Conservation (phyloP, 2,113 vertebrate genomes). For the Anarrhichthys ocellatus region DNA sequence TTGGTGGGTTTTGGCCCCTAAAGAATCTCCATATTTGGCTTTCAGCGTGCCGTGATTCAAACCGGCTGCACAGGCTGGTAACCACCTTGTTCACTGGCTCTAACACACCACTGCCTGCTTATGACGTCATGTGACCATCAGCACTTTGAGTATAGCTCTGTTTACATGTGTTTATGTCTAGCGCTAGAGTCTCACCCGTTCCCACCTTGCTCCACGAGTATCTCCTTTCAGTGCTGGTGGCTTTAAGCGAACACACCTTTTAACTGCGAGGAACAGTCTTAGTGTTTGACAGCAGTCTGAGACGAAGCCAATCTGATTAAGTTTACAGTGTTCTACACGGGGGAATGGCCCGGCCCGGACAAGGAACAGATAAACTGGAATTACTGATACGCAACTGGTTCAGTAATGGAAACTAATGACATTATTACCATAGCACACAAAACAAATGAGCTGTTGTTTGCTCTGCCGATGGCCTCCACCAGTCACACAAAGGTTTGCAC, state of each 20-base stretch:
- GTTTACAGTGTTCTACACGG: constrained; percentile 3
- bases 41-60: constrained; percentile 11
- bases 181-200: not conserved
- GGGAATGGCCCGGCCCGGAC: constrained; percentile 3
- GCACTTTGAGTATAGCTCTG: not conserved
- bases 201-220: not conserved
- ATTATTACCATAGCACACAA: constrained; percentile 48
- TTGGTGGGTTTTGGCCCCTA: not conserved
- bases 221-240: not conserved
- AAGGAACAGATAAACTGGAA: constrained; percentile 9
- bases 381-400: constrained; percentile 22
- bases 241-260: constrained; percentile 4
- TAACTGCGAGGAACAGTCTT: not conserved
- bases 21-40: not conserved
- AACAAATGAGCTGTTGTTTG: constrained; percentile 17
- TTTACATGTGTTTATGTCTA: not conserved
- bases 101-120: not conserved
- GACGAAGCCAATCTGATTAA: constrained; percentile 11
- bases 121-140: constrained; percentile 22
- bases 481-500: too few relatives aligned
- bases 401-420: constrained; percentile 27
- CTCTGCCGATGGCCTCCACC: too few relatives aligned
- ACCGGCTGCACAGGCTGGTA: constrained; percentile 4
- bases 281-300: not conserved
- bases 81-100: constrained; percentile 29